Evolutionary conservation across 2,888 invertebrate species (phyloP).

Genomic region (Gymnocheta viridis): DNA sequence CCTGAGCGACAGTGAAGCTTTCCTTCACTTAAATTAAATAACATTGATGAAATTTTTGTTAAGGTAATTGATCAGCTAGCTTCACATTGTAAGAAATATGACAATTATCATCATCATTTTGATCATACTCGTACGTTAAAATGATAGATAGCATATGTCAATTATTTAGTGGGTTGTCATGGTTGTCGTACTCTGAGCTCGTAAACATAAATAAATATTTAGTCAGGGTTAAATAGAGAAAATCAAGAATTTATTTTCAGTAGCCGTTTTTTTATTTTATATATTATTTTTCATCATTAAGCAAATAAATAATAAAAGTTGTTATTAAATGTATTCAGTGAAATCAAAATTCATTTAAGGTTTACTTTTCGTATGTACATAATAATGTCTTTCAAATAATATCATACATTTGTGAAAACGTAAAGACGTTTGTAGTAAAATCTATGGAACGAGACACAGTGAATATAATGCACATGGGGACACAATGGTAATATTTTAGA

Average conservation of each 20-base stretch:
- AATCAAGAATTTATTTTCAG: slow-evolving; percentile 36
- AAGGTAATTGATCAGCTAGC: too few species aligned
- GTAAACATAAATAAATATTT: neutral
- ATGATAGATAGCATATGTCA: slow-evolving; percentile 42
- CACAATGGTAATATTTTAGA: too few species aligned
- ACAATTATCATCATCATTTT: neutral
- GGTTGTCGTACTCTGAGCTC: neutral
- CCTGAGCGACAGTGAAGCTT: too few species aligned
- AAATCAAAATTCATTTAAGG: slow-evolving; percentile 51
- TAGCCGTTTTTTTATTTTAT: neutral
- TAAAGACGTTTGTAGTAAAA: too few species aligned
- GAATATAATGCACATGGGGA: neutral
- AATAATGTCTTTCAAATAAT: slow-evolving; percentile 13
- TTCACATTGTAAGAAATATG: too few species aligned
- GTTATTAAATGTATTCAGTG: slow-evolving; percentile 44
- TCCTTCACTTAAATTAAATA: too few species aligned
- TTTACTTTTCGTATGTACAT: slow-evolving; percentile 1
- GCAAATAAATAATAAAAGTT: slow-evolving; percentile 22
- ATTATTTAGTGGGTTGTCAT: slow-evolving; percentile 34
- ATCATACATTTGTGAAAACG: slow-evolving; percentile 18
- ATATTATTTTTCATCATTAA: neutral
- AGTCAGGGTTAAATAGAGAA: slow-evolving; percentile 54
- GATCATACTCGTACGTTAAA: slow-evolving; percentile 27
- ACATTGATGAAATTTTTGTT: too few species aligned
- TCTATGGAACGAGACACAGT: too few species aligned